Percentiles rank a stretch among this genome's conserved stretches.
phyloP scores from a whole-genome alignment of 2,888 invertebrate genomes.

The Nephrotoma appendiculata region DNA sequence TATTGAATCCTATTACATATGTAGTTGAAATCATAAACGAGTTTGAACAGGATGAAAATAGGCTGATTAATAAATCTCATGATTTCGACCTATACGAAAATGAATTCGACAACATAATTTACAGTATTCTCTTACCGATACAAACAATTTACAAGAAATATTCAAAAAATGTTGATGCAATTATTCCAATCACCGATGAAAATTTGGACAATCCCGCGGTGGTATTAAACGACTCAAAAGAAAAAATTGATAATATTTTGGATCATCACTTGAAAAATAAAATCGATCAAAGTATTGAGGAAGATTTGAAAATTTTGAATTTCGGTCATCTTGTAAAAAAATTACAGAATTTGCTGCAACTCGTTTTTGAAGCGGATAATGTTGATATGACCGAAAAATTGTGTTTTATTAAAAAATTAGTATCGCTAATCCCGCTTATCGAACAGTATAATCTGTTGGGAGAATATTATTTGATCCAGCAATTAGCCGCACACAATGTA shows the following conservation, averaged over 20 bases:
- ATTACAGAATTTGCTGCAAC: conserved; percentile 29
- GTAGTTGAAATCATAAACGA: neutral
- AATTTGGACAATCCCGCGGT: neutral
- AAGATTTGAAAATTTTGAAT: conserved; percentile 45
- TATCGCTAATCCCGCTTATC: conserved; percentile 45
- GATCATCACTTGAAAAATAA: conserved; percentile 52
- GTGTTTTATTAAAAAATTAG: conserved; percentile 18
- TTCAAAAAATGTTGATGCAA: conserved; percentile 10
- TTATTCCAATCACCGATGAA: conserved; percentile 6
- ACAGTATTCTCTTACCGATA: conserved; percentile 38
- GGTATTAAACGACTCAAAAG: conserved; percentile 19
- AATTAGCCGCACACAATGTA: conserved; percentile 61
- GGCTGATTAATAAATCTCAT: neutral
- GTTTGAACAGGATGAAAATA: neutral
- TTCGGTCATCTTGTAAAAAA: conserved; percentile 35
- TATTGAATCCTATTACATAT: conserved; percentile 12
- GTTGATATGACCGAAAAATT: conserved; percentile 22
- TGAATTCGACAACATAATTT: conserved; percentile 35
- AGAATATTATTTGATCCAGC: conserved; percentile 66
- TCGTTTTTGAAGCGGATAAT: conserved; percentile 30
- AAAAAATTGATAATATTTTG: conserved; percentile 37
- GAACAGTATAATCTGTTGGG: conserved; percentile 61
- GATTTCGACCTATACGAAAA: conserved; percentile 21
- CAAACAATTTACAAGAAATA: conserved; percentile 44
- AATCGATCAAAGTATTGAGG: conserved; percentile 44